Evolutionary conservation across 2,113 vertebrate genomes (phyloP).

Genomic region (Fregetta grallaria): DNA sequence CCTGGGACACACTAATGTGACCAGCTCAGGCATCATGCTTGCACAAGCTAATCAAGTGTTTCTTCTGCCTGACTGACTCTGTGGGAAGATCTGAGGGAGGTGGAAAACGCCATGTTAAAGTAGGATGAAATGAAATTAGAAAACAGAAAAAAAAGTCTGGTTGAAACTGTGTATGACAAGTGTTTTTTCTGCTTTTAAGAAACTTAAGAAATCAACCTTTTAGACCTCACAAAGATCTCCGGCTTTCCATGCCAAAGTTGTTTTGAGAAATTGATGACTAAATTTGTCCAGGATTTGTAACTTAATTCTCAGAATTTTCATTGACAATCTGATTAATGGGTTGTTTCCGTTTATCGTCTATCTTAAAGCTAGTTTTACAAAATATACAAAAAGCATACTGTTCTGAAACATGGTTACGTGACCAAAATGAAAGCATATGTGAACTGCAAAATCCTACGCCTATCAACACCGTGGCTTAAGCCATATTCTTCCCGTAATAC

Average conservation of each 20-base stretch:
- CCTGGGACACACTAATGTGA: not conserved
- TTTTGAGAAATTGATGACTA: constrained; percentile 71
- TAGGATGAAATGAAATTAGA: constrained; percentile 48
- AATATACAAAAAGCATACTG: not conserved
- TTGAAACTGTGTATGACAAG: not conserved
- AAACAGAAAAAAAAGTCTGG: not conserved
- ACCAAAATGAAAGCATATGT: constrained; percentile 38
- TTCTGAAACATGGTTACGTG: constrained; percentile 16
- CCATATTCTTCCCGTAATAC: constrained; percentile 58
- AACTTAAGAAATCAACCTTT: not conserved
- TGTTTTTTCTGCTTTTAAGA: constrained; percentile 41
- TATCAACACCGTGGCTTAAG: not conserved
- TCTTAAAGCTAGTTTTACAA: constrained; percentile 11
- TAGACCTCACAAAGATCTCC: not conserved
- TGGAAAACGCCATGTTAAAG: not conserved
- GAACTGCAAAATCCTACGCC: constrained; percentile 39
- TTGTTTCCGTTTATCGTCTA: constrained; percentile 43
- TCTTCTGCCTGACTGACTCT: not conserved
- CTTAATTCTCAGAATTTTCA: constrained; percentile 75
- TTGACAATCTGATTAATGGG: constrained; percentile 67
- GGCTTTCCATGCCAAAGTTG: constrained; percentile 10
- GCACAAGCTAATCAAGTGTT: not conserved
- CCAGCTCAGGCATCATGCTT: not conserved
- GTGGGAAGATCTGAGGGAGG: constrained; percentile 34
- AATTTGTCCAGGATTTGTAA: constrained; percentile 38